Evolutionary conservation across 2,888 invertebrate species (phyloP), one percentile per base, ranked within the genome.

Genomic region (Thecocarcelia acutangulata): DNA sequence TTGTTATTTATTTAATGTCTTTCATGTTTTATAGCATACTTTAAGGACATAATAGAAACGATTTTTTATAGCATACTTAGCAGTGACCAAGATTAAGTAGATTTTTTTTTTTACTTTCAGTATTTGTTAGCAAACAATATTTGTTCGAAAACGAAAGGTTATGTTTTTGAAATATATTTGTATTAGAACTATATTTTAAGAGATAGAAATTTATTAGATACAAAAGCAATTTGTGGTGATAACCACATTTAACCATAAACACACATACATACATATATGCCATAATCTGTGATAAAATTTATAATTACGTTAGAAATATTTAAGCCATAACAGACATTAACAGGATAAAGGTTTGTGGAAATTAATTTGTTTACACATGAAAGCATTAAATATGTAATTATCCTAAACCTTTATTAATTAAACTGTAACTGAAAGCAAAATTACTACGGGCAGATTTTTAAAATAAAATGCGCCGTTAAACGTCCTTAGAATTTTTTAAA

Each of bases 261-360:
- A 28, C 3, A 28, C 9, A 12, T 54, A 33, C 56, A 19, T 12
- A 1, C 0, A 2, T 17, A n/a, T 3, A 33, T 33, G 8, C 9
- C 33, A 6, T 8, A 8, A 33, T 33, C 21, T 63, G 8, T 48
- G 46, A 33, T 63, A 12, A 46, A 33, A 48, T 13, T 63, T 46
- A 48, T 48, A 63, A 48, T 63, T 63, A 63, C 33, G 17, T 33
- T 63, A 33, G 28, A 63, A 33, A 48, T 19, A 63, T 33, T 48
- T 24, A 58, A 58, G 12, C 15, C 40, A 33, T 56, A 12, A 17
- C 37, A 56, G n/a, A n/a, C n/a, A n/a, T 17, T 17, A 15, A 15
- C n/a, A 37, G 15, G 37, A 37, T 11, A 19, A 33, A 58, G 40
- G 40, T 1, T 58, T 58, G 17, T 40, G 33, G 33, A 33, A 9